A percentile compares a stretch with the other conserved stretches of the same genome.
These are phyloP conservation scores for Sturmia bella DNA, from an alignment of 2,888 invertebrate species.

Conservation along the genomic window DNA sequence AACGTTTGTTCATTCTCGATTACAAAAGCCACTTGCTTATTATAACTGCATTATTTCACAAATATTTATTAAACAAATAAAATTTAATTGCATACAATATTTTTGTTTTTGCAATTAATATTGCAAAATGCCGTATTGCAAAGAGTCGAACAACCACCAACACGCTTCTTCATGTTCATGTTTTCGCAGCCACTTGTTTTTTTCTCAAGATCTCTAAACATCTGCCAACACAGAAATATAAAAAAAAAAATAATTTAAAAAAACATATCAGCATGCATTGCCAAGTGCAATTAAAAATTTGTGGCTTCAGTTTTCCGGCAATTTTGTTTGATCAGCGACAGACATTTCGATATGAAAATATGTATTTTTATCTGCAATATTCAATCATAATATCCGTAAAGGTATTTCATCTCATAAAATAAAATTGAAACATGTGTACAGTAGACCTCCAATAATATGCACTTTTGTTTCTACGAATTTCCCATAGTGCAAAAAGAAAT, in stretches of 20 bases:
- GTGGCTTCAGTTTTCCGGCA: constrained; percentile 12
- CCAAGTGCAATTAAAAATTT: neutral
- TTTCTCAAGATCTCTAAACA: constrained; percentile 37
- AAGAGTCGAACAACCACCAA: constrained; percentile 14
- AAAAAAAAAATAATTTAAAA: neutral
- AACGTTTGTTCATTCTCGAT: neutral
- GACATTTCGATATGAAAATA: neutral
- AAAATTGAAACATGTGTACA: no score
- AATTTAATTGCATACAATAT: constrained; percentile 13
- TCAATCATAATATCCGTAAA: no score
- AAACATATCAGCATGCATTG: neutral
- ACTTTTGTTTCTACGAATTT: no score
- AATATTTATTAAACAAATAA: constrained; percentile 28
- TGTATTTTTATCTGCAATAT: neutral
- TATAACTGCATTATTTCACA: constrained; percentile 12
- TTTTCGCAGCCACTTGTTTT: constrained; percentile 52
- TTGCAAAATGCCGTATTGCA: neutral
- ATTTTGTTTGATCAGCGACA: neutral
- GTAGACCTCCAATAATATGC: no score
- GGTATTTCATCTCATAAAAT: no score
- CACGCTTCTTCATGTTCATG: constrained; percentile 7
- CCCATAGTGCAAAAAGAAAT: no score
- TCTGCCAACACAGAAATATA: constrained; percentile 47
- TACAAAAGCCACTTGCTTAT: neutral
- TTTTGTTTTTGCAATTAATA: neutral